phyloP scores from a whole-genome alignment of 1,140 invertebrate genomes.

The Zaprionus vittiger region DNA sequence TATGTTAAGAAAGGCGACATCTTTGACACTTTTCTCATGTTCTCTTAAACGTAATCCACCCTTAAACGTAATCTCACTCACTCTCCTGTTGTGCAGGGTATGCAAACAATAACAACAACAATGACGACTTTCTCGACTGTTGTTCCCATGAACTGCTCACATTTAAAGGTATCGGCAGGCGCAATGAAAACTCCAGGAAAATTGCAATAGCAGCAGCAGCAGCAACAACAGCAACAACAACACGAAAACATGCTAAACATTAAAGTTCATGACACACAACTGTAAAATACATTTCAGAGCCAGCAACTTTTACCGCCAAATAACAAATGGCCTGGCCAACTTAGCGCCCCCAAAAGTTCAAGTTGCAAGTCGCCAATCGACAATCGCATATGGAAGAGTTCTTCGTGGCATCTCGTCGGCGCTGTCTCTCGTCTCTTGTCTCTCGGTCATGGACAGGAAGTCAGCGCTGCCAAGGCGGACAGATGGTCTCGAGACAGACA shows the following conservation, averaged over 20 bases:
- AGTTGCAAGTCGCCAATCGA: constrained; percentile 39
- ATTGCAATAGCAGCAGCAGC: constrained; percentile 29
- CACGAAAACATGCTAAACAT: constrained; percentile 70
- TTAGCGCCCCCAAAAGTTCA: constrained; percentile 81
- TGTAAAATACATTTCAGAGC: constrained; percentile 75
- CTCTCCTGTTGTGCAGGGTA: background rate
- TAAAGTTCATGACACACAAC: constrained; percentile 82
- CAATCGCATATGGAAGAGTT: constrained; percentile 71
- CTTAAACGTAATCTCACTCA: background rate
- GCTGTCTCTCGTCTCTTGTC: too few relatives aligned
- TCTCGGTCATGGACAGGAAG: constrained; percentile 67
- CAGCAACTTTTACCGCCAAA: constrained; percentile 72
- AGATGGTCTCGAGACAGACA: background rate
- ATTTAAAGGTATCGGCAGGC: constrained; percentile 72
- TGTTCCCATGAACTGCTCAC: constrained; percentile 80
- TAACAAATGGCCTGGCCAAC: constrained; percentile 75
- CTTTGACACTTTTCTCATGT: too few relatives aligned
- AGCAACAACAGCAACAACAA: constrained; percentile 26
- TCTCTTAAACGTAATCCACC: background rate
- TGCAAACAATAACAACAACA: constrained; percentile 39
- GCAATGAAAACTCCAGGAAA: constrained; percentile 54
- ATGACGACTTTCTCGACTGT: constrained; percentile 65
- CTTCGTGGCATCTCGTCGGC: constrained; percentile 38
- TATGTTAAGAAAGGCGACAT: too few relatives aligned
- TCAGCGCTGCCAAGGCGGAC: constrained; percentile 27